Percentiles rank a stretch among this genome's conserved stretches.
phyloP scores from a whole-genome alignment of 2,888 invertebrate genomes.

The Thereva nobilitata region DNA sequence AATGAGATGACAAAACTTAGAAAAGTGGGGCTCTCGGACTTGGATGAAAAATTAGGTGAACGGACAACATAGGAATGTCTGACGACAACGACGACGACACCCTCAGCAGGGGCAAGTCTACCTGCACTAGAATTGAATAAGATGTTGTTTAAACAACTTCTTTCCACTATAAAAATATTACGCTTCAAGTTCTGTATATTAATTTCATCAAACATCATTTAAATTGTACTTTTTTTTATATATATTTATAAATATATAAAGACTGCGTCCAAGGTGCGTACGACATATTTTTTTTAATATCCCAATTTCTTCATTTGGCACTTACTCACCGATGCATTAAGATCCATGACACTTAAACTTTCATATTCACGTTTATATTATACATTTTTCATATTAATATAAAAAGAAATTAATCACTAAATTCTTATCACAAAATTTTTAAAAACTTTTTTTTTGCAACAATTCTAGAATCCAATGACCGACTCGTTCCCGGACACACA shows the following conservation, averaged over 20 bases:
- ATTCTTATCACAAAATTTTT: conserved; percentile 18
- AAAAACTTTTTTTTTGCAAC: conserved; percentile 6
- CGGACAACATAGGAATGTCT: conserved; percentile 22
- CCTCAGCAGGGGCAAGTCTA: too few species aligned
- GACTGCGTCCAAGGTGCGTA: not conserved
- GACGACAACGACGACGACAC: not conserved
- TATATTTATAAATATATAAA: too few species aligned
- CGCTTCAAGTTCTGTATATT: not conserved
- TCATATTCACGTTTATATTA: conserved; percentile 24
- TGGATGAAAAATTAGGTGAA: conserved; percentile 31
- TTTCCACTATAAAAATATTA: not conserved
- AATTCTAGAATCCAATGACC: not conserved
- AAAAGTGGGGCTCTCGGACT: conserved; percentile 18
- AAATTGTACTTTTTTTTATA: too few species aligned
- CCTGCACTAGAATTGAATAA: too few species aligned
- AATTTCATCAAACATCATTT: too few species aligned
- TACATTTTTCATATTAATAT: conserved; percentile 15
- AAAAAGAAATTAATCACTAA: not conserved
- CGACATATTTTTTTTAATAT: conserved; percentile 19
- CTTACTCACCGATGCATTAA: conserved; percentile 67
- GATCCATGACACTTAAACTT: conserved; percentile 62
- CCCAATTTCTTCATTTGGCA: conserved; percentile 50
- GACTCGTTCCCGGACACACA: too few species aligned
- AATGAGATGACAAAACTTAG: not conserved
- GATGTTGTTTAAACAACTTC: not conserved